Percentiles rank a stretch among this genome's conserved stretches.
Evolutionary conservation across 2,113 vertebrate species (phyloP).

Genomic region (Leptobrachium leishanense): DNA sequence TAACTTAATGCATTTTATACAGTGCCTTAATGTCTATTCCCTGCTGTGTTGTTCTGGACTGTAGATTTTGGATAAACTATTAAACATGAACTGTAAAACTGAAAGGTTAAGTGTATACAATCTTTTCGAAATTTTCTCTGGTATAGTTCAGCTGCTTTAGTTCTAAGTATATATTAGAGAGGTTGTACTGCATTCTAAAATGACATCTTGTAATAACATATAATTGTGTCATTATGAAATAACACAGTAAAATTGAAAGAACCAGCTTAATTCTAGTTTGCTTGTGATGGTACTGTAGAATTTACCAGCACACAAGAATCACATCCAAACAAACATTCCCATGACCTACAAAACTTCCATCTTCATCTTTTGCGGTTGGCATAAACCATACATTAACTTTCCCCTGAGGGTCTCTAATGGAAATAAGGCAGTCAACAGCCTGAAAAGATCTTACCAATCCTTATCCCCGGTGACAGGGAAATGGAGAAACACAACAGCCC

Average conservation of each 20-base stretch:
- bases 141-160: not conserved
- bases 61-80: not conserved
- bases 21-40: not conserved
- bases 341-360: slow-evolving; percentile 43
- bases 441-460: slow-evolving; percentile 40
- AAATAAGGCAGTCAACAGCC: slow-evolving; percentile 46
- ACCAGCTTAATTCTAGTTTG: not conserved
- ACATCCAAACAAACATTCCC: slow-evolving; percentile 22
- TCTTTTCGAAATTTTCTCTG: not conserved
- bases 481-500: slow-evolving; percentile 41
- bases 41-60: not conserved
- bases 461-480: slow-evolving; percentile 38
- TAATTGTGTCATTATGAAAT: not conserved
- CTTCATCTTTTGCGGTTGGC: slow-evolving; percentile 40
- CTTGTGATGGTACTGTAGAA: not conserved
- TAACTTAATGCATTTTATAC: not conserved
- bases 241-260: not conserved
- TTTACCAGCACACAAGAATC: slow-evolving; percentile 1
- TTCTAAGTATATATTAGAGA: not conserved
- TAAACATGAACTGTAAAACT: not conserved
- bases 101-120: not conserved
- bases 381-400: slow-evolving; percentile 42
- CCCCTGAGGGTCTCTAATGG: slow-evolving; percentile 32
- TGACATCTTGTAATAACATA: not conserved
- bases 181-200: not conserved